Percentiles rank a stretch among this genome's conserved stretches.
phyloP scores from a whole-genome alignment of 53 echinoderm and acorn worm genomes.

The Echinarachnius parma region DNA sequence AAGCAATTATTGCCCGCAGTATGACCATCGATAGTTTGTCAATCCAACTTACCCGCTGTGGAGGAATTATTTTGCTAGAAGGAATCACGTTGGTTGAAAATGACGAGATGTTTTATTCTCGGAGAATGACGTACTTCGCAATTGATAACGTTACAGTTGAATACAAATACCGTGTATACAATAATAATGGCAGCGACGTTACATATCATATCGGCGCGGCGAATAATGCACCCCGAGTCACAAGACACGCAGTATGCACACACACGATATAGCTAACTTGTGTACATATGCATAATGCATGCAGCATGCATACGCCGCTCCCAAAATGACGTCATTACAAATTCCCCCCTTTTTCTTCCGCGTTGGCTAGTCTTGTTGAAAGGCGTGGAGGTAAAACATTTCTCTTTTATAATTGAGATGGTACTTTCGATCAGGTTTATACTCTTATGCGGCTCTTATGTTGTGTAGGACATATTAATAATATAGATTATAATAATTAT shows the following conservation, averaged over 20 bases:
- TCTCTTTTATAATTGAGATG: too few relatives aligned
- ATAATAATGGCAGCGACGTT: too few relatives aligned
- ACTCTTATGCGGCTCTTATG: too few relatives aligned
- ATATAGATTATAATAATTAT: too few relatives aligned
- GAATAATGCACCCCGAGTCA: slow-evolving; percentile 8
- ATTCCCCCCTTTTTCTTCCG: slow-evolving; percentile 19
- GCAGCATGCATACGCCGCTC: slow-evolving; percentile 3
- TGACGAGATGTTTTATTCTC: slow-evolving; percentile 80
- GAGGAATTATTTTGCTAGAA: slow-evolving; percentile 42
- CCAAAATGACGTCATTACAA: slow-evolving; percentile 27
- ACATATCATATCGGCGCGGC: too few relatives aligned
- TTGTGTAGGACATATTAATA: too few relatives aligned
- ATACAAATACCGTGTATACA: too few relatives aligned
- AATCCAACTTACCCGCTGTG: slow-evolving; percentile 55
- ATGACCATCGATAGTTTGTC: slow-evolving; percentile 3
- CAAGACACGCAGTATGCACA: background rate
- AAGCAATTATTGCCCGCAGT: background rate
- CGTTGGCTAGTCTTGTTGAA: background rate
- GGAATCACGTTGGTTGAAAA: slow-evolving; percentile 65
- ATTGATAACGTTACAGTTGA: too few relatives aligned
- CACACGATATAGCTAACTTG: too few relatives aligned
- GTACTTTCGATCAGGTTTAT: too few relatives aligned
- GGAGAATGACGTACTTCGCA: slow-evolving; percentile 17
- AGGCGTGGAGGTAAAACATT: too few relatives aligned
- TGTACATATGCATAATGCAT: too few relatives aligned